Conservation (phyloP, 2,113 vertebrate genomes). For the Globicephala melas region DNA sequence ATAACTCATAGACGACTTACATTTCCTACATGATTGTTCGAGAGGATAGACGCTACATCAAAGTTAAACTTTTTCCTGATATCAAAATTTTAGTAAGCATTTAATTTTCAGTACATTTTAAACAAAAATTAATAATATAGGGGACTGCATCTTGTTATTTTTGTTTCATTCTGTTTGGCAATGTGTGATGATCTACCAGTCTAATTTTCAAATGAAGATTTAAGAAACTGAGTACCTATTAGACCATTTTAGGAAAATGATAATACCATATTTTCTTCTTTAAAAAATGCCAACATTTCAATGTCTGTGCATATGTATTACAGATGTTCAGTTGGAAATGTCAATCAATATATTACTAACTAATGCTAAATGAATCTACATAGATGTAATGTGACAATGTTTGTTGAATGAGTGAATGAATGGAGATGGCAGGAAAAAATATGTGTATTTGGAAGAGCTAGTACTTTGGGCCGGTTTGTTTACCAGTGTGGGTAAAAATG, state of each 20-base stretch:
- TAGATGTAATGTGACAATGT: neutral
- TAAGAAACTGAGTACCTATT: neutral
- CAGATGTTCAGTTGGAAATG: conserved; percentile 19
- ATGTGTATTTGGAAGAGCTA: neutral
- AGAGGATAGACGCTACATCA: neutral
- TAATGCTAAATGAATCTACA: neutral
- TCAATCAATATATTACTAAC: conserved; percentile 31
- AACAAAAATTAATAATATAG: neutral
- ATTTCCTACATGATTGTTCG: neutral
- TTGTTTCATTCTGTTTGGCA: neutral
- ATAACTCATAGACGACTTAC: neutral
- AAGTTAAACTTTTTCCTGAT: neutral
- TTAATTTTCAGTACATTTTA: neutral
- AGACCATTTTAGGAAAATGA: conserved; percentile 6
- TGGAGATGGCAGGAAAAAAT: neutral
- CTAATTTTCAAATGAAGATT: conserved; percentile 24
- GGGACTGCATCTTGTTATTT: neutral
- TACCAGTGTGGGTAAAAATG: neutral
- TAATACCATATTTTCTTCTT: neutral
- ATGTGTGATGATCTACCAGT: neutral
- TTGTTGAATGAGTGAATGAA: neutral
- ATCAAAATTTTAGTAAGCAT: neutral
- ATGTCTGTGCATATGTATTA: neutral
- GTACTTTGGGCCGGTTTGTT: neutral
- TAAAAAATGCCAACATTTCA: conserved; percentile 24